Base-by-base conservation (phyloP, 2,113 vertebrate genomes). In the Nematolebias whitei region DNA sequence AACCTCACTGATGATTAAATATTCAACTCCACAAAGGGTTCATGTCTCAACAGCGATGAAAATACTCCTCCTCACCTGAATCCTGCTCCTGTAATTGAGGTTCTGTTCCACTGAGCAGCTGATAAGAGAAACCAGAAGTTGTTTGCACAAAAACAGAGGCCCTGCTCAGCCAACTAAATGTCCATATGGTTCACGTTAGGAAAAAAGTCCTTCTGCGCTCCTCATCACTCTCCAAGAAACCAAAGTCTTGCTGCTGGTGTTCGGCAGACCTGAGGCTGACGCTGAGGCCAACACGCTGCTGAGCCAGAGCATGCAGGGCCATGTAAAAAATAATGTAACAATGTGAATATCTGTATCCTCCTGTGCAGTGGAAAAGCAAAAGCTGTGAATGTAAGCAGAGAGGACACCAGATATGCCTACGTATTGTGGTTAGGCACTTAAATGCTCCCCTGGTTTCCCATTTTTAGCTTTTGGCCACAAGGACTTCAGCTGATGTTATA, bases 141-240 rank as follows among this genome's bases (percentile, higher is more conserved):
- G 66, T 80, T 76, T 71, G 74, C 43, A 53, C 68, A 78, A 35
- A n/a, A 79, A 84, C 65, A 71, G 18, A 39, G 55, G 66, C 71
- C 69, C 56, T 6, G 8, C 62, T 68, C 26, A 11, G 62, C 65
- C 57, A 50, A 70, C 44, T 45, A 78, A 67, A 70, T 55, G 57
- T 75, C 74, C 88, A 88, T 85, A 77, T 87, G 87, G 72, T 86
- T 85, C 63, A 60, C 41, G 80, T 87, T 87, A 86, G 53, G 78
- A 41, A 41, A 41, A 13, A 41, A 3, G 64, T 74, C 68, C 75
- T 52, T 71, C 75, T 71, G 77, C 80, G 78, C 70, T 45, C 84
- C 84, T 76, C 78, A 71, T 78, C 77, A 47, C 72, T 80, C 68
- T 14, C 19, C 40, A 35, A 80, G 68, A 85, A 88, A 85, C 76